Base-by-base conservation (phyloP, 2,797 vertebrate species). In the Sphaeramia orbicularis region DNA sequence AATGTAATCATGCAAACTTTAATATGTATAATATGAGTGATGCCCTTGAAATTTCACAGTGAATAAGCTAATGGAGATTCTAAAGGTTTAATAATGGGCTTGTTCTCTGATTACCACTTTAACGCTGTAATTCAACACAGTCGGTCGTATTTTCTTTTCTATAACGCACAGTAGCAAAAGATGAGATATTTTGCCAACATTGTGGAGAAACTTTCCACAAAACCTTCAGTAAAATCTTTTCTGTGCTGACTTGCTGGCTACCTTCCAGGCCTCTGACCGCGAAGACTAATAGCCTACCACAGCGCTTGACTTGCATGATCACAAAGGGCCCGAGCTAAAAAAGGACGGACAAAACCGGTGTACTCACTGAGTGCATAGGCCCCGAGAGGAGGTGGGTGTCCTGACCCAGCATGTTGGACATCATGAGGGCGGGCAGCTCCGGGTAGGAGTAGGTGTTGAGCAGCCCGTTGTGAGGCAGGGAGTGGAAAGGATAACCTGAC, bases 381-480 rank as follows among this genome's bases (percentile, higher is more conserved):
- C 96, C 95, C 36, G 97, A 95, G 40, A 99, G 96, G 66, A 98
- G 96, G 86, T 98, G 98, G 70, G 96, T 94, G 14, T 99, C 98
- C 93, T 98, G 97, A 65, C 96, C 95, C 85, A 99, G 78, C 97
- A 99, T 98, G 92, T 98, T 99, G 93, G 97, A 98, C 88, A 99
- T 97, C 97, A 99, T 99, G 89, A 99, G 97, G 82, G 97, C 96
- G 0, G 98, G 98, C 89, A 99, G 96, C 91, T 99, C 98, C 32
- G 97, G 96, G 93, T 99, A 99, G 61, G 96, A 95, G 77, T 99
- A 99, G 0, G 96, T 95, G 77, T 98, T 98, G 86, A 99, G 95
- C 91, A 99, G 94, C 78, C 97, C 96, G 71, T 97, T 99, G 54
- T 98, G 96, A 14, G 96, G 92, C 71, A 99, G 94, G 77, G 97